phyloP scores from a whole-genome alignment of 2,113 vertebrate genomes.

The Megaceryle torquata region DNA sequence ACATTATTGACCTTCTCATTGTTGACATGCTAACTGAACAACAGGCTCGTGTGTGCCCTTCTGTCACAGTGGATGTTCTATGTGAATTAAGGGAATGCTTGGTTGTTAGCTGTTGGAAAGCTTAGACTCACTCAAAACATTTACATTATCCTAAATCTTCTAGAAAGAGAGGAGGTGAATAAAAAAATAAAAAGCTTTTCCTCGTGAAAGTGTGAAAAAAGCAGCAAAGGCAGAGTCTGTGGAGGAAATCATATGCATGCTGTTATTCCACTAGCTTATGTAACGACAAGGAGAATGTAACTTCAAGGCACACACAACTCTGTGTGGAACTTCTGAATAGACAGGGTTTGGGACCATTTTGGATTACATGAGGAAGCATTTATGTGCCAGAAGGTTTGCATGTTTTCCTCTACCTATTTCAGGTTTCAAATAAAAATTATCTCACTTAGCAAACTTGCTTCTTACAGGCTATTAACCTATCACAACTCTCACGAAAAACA shows the following conservation, averaged over 20 bases:
- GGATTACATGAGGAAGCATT: not conserved
- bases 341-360: not conserved
- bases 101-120: not conserved
- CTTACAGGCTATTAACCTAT: not conserved
- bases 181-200: not conserved
- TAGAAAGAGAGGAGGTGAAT: not conserved
- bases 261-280: not conserved
- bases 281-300: not conserved
- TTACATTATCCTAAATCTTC: not conserved
- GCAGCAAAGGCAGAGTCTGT: not conserved
- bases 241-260: not conserved
- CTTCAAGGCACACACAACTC: not conserved
- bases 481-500: not conserved
- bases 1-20: conserved; percentile 22
- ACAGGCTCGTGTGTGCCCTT: not conserved
- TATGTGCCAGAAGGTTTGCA: not conserved
- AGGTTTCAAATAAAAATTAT: not conserved
- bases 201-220: not conserved
- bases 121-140: not conserved
- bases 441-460: not conserved
- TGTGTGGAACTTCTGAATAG: not conserved
- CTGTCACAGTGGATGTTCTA: not conserved
- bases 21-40: conserved; percentile 30
- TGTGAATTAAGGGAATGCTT: not conserved
- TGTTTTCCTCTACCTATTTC: not conserved